Base-by-base conservation (phyloP, 2,888 invertebrate species). In the Drosophila flavopinicola region DNA sequence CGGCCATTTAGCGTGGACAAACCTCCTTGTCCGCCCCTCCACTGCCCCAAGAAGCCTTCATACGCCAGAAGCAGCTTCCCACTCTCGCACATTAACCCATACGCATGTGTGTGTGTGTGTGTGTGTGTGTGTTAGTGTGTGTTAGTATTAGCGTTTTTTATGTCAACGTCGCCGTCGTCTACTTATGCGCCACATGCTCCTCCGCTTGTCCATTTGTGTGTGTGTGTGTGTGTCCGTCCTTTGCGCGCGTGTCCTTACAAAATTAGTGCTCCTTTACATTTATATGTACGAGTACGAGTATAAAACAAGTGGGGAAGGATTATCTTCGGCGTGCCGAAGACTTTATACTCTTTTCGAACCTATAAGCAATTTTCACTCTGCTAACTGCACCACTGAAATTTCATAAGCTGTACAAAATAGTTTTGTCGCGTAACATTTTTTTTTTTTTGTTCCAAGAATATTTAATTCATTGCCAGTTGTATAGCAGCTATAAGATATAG, bases 251-350 rank as follows among this genome's bases (percentile, higher is more conserved):
- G 79, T 80, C 80, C 80, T 80, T 83, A 75, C 83, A 82, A 80
- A 83, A 80, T 83, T 83, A 80, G 80, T 83, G 83, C 67, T 79
- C 63, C 69, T 79, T 77, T 79, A 67, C 79, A 80, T 77, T 78
- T 72, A 65, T 75, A 82, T 78, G 73, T 73, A 74, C 44, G 56
- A 53, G 49, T 33, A 53, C 64, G 48, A 63, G 52, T 32, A 68
- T 37, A 65, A 35, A 72, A 48, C n/a, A 77, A 64, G 72, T 73
- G 61, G 75, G 52, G 41, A 63, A 54, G 69, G 69, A n/a, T n/a
- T n/a, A n/a, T n/a, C n/a, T n/a, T n/a, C n/a, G n/a, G n/a, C n/a
- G n/a, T n/a, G n/a, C n/a, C n/a, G n/a, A n/a, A n/a, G n/a, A n/a
- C n/a, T n/a, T n/a, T n/a, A n/a, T n/a, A n/a, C n/a, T n/a, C n/a